Base-by-base conservation (phyloP, 2,888 invertebrate species). In the Itoplectis maculator region DNA sequence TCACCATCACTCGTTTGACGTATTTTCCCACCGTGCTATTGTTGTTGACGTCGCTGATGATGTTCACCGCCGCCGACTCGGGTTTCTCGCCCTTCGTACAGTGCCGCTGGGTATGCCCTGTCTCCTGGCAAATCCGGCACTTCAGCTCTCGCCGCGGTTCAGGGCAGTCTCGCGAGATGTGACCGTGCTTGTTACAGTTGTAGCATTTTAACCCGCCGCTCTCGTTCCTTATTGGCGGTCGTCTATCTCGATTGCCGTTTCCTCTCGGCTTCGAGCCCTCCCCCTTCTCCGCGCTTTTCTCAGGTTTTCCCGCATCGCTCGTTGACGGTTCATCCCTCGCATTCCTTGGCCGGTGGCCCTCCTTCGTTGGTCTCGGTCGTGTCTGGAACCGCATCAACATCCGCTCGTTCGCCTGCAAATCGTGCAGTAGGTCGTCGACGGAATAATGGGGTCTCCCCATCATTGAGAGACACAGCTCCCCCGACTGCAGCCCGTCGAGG, bases 21-120 rank as follows among this genome's bases (percentile, higher is more conserved):
- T 80, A 75, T 40, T 80, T 80, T 23, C 18, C 11, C 0, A 79
- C 23, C 2, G 61, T 61, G 13, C n/a, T 61, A 5, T 35, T 42
- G 23, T 37, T 73, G 6, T n/a, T 47, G n/a, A 2, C 5, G n/a
- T n/a, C n/a, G 11, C 23, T 54, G 2, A 54, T 20, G 0, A 54
- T 29, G 11, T 54, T 54, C 29, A 54, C 20, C 29, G 8, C 20
- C 0, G 54, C 23, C 3, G 9, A 4, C n/a, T 13, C n/a, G n/a
- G n/a, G 2, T 8, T 18, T 15, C 8, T 40, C n/a, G 13, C 42
- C 45, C 7, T 9, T 20, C 6, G 65, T 18, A n/a, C 69, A 78
- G 23, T 70, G 70, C 13, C 15, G n/a, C n/a, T 45, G 63, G 6
- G 79, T 70, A 23, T 78, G 78, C 5, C 70, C 78, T 4, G 47